These are phyloP conservation scores for Batillaria attramentaria DNA, from an alignment of 1,140 invertebrate genomes.

Conservation along the genomic window DNA sequence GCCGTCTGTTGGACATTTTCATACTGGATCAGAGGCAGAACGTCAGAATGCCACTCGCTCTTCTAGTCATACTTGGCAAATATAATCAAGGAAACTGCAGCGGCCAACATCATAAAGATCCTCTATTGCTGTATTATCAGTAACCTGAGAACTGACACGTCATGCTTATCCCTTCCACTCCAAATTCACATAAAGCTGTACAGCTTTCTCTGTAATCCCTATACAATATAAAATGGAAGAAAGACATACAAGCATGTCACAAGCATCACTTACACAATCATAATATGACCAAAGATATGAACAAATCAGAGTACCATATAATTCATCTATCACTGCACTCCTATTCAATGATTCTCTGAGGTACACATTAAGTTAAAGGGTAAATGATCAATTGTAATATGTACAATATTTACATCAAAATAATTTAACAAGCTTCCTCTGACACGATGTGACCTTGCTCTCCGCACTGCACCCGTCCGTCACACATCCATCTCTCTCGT, in stretches of 20 bases:
- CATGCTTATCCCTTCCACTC: no score
- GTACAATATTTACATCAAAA: conserved; percentile 31
- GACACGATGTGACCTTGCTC: conserved; percentile 7
- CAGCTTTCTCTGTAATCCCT: neutral
- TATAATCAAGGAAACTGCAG: no score
- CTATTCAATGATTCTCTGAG: conserved; percentile 28
- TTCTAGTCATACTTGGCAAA: no score
- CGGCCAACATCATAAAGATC: no score
- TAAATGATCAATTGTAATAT: conserved; percentile 11
- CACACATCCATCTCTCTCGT: conserved; percentile 6
- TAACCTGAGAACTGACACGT: neutral
- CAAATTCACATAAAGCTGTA: no score
- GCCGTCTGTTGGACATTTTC: no score
- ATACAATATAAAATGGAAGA: neutral
- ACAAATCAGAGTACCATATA: neutral
- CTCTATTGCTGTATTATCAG: no score
- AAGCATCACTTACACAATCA: neutral
- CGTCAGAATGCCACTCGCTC: no score
- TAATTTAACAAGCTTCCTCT: conserved; percentile 20
- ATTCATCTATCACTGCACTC: conserved; percentile 14
- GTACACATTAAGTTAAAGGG: conserved; percentile 25
- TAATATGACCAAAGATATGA: neutral
- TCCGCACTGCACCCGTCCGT: no score
- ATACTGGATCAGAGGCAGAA: no score
- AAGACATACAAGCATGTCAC: neutral